Base-by-base conservation (phyloP, 2,797 vertebrate genomes). In the Neosilurus hyrtlii region DNA sequence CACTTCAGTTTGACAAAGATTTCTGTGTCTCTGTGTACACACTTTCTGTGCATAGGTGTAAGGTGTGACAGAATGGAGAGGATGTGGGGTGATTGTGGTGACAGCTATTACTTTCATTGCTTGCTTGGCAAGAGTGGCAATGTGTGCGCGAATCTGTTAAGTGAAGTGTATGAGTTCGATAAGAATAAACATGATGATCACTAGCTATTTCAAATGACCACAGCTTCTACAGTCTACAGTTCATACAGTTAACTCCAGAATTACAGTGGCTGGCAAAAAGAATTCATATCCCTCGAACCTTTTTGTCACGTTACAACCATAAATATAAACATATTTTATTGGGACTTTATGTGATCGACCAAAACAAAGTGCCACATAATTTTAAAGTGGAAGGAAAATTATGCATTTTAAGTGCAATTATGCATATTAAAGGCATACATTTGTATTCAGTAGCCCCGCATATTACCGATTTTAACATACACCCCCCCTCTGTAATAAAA, bases 41-140 rank as follows among this genome's bases (percentile, higher is more conserved):
- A 59, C 18, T 59, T 16, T 18, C 56, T 76, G 63, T 24, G 43
- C 24, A 30, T 74, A 63, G 70, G 52, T 80, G 51, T 61, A 30
- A 85, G 30, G 59, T 68, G 35, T 76, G 51, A 10, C 3, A 70
- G 72, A 77, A 82, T 70, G 43, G 71, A 62, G 43, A 67, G 66
- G 76, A 85, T 86, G 82, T 86, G 79, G 75, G 26, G 49, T 62
- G 43, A 78, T 78, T 82, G 85, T 84, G 79, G 85, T 78, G 24
- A 85, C 63, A 85, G 86, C 77, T 85, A 57, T 76, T 18, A 65
- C 26, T 82, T 78, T 82, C 72, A 51, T 81, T 81, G 71, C 65
- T 6, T 67, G 49, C 43, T 16, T 85, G 22, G 26, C 59, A 52
- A 68, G 12, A 79, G 71, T 66, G 65, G 65, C 18, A 24, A 16